phyloP scores from a whole-genome alignment of 2,113 vertebrate species.

The Pelobates fuscus region DNA sequence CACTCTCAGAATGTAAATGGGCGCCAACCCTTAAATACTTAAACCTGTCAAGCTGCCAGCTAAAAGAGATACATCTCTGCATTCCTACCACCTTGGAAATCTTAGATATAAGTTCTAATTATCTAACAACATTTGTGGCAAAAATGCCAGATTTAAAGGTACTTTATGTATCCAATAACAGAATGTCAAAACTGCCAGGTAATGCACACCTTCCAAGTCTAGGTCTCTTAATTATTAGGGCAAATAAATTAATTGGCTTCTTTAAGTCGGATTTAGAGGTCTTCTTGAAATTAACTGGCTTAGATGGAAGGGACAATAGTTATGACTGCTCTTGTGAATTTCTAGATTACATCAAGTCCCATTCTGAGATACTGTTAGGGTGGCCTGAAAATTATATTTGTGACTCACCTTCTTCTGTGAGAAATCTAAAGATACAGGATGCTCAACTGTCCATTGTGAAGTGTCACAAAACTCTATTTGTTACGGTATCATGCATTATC shows the following conservation, averaged over 20 bases:
- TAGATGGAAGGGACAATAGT: constrained; percentile 77
- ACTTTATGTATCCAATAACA: constrained; percentile 82
- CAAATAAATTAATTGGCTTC: constrained; percentile 75
- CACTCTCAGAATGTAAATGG: constrained; percentile 71
- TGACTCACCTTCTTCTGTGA: constrained; percentile 73
- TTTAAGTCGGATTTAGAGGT: constrained; percentile 62
- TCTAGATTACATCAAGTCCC: constrained; percentile 66
- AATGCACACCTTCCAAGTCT: constrained; percentile 65
- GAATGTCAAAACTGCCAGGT: constrained; percentile 71
- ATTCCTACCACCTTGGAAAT: constrained; percentile 71
- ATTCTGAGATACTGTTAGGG: constrained; percentile 58
- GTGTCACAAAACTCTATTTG: constrained; percentile 71
- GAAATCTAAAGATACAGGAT: constrained; percentile 57
- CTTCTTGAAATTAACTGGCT: constrained; percentile 62
- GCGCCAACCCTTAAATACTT: constrained; percentile 70
- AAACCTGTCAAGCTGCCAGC: constrained; percentile 78
- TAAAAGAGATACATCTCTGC: constrained; percentile 66
- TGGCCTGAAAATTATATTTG: constrained; percentile 73
- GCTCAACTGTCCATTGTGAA: constrained; percentile 63
- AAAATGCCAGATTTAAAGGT: constrained; percentile 70
- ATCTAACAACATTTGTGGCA: constrained; percentile 68
- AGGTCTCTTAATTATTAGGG: constrained; percentile 66
- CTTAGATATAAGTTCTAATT: constrained; percentile 83
- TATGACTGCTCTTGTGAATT: constrained; percentile 87
- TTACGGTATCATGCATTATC: constrained; percentile 63